Percentiles rank a stretch among this genome's conserved stretches.
phyloP scores from a whole-genome alignment of 2,888 invertebrate genomes.

The Ectropis crepuscularia region DNA sequence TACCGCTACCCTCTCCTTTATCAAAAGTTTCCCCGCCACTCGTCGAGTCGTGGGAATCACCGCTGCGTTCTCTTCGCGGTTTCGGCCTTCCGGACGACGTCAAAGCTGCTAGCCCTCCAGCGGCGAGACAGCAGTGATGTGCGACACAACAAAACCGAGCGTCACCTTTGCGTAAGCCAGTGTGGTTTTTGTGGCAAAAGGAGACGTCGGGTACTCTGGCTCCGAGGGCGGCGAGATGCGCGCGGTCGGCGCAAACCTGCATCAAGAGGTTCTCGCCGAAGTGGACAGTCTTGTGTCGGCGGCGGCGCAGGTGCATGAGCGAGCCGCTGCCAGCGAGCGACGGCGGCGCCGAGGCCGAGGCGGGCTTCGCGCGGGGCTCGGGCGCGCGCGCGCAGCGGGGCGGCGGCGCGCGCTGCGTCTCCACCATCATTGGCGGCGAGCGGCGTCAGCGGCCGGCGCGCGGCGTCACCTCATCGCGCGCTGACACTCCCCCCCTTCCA shows the following conservation, averaged over 20 bases:
- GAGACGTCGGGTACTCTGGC: constrained; percentile 79
- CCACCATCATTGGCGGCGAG: constrained; percentile 83
- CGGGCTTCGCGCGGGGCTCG: constrained; percentile 76
- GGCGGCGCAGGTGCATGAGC: constrained; percentile 86
- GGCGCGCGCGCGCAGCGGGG: constrained; percentile 76
- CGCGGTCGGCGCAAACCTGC: constrained; percentile 90
- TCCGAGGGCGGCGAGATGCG: constrained; percentile 78
- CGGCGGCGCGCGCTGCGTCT: constrained; percentile 81
- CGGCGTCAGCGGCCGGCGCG: constrained; percentile 80
- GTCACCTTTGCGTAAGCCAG: constrained; percentile 73
- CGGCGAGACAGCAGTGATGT: constrained; percentile 80
- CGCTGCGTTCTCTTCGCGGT: constrained; percentile 73
- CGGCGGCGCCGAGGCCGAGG: constrained; percentile 84
- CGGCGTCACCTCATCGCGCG: constrained; percentile 80
- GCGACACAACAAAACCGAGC: constrained; percentile 79
- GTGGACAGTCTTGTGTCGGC: constrained; percentile 91
- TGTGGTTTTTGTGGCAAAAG: constrained; percentile 79
- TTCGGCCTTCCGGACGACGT: constrained; percentile 69
- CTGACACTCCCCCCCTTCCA: constrained; percentile 44
- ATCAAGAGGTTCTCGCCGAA: constrained; percentile 90
- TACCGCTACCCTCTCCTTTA: constrained; percentile 66
- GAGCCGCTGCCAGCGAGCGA: constrained; percentile 81
- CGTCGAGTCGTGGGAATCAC: constrained; percentile 71
- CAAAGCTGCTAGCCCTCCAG: constrained; percentile 70
- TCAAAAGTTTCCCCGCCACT: constrained; percentile 78